Base-by-base conservation (phyloP, 2,113 vertebrate genomes). In the Etheostoma spectabile region DNA sequence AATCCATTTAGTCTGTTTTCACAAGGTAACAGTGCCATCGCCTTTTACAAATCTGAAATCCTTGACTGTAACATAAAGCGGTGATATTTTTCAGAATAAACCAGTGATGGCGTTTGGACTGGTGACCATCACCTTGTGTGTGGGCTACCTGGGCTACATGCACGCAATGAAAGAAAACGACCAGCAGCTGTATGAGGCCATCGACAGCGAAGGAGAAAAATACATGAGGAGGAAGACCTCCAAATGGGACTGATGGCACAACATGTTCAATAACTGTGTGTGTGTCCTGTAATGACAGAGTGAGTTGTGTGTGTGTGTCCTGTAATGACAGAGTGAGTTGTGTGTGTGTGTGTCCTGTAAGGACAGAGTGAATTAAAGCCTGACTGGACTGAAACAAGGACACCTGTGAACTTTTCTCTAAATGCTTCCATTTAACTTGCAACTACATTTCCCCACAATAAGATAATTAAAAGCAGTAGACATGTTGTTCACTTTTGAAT, bases 101-200 rank as follows among this genome's bases (percentile, higher is more conserved):
- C 95, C 97, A 0, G 89, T 99, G 90, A 99, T 99, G 98, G 96
- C 83, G 11, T 97, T 98, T 38, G 98, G 98, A 62, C 91, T 99
- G 64, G 1, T 96, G 60, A 92, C 94, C 53, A 87, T 99, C 88
- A 97, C 96, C 0, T 77, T 98, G 33, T 99, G 98, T 2, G 96
- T 99, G 82, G 96, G 96, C 42, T 99, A 99, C 80, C 96, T 99
- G 82, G 98, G 97, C 35, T 99, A 99, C 88, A 89, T 98, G 88
- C 97, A 97, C 16, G 97, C 96, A 10, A 92, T 93, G 27, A 92
- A 95, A 82, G 98, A 99, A 59, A 97, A 97, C 69, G 94, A 96
- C 69, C 96, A 96, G 80, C 95, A 97, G 64, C 95, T 99, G 11
- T 98, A 96, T 1, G 97, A 99, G 94, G 97, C 96, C 14, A 18